Conservation (phyloP, 2,797 vertebrate species). For the Parauchenoglanis ngamensis region DNA sequence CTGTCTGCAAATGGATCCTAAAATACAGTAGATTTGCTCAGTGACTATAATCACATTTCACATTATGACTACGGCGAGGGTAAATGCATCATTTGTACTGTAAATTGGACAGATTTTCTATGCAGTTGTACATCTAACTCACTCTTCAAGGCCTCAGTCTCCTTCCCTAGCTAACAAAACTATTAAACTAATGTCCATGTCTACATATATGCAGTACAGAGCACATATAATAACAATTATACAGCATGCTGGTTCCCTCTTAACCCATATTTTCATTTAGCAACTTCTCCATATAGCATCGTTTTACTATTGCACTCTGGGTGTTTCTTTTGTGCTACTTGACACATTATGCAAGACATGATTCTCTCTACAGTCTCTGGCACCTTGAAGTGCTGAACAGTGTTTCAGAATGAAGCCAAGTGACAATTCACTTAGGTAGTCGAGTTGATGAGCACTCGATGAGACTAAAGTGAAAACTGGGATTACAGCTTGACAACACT, state of each 20-base stretch:
- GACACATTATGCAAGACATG: conserved; percentile 21
- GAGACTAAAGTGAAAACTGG: conserved; percentile 49
- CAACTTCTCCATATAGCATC: background rate
- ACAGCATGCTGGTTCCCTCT: background rate
- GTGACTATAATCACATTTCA: conserved; percentile 61
- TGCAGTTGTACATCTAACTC: conserved; percentile 32
- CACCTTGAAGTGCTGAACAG: conserved; percentile 32
- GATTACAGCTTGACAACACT: conserved; percentile 48
- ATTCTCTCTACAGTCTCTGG: conserved; percentile 12
- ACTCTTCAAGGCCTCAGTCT: conserved; percentile 34
- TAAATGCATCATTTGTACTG: conserved; percentile 74
- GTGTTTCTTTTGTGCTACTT: conserved; percentile 7
- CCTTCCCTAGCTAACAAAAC: background rate
- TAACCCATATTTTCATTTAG: background rate
- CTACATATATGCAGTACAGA: background rate
- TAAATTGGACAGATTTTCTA: conserved; percentile 71
- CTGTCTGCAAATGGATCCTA: conserved; percentile 69
- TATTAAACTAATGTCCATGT: conserved; percentile 26
- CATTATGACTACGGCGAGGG: conserved; percentile 75
- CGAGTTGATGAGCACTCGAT: conserved; percentile 52
- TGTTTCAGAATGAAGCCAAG: conserved; percentile 42
- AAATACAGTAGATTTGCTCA: conserved; percentile 61
- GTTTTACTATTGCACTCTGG: background rate
- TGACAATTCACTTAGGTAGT: conserved; percentile 48
- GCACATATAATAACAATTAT: conserved; percentile 1